Percentiles rank a stretch among this genome's conserved stretches.
These are phyloP conservation scores for Saccopteryx leptura DNA, from an alignment of 2,113 vertebrate genomes.

Conservation along the genomic window DNA sequence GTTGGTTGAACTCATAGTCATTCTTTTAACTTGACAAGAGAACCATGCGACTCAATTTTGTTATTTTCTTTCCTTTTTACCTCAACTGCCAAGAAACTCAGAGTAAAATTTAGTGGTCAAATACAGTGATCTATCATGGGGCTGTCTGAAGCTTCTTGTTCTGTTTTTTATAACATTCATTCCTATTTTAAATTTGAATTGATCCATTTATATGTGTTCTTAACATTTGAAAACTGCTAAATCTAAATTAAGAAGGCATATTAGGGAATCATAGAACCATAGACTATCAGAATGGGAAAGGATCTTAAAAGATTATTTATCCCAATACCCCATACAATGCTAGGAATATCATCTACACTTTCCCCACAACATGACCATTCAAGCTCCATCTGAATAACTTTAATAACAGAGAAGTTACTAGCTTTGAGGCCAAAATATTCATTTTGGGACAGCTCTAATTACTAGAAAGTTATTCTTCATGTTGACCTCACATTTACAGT, in stretches of 20 bases:
- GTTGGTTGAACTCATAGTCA: background rate
- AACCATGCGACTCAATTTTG: background rate
- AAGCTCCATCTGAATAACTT: background rate
- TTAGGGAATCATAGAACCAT: constrained; percentile 15
- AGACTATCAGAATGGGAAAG: constrained; percentile 29
- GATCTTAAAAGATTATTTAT: constrained; percentile 26
- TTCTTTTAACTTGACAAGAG: constrained; percentile 33
- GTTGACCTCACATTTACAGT: background rate
- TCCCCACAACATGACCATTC: background rate
- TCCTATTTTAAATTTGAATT: constrained; percentile 37
- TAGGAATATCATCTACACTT: constrained; percentile 28
- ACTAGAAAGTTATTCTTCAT: constrained; percentile 38
- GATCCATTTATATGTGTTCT: constrained; percentile 8
- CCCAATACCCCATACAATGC: background rate
- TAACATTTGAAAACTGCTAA: constrained; percentile 52
- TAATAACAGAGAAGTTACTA: constrained; percentile 15
- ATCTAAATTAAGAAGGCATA: constrained; percentile 43
- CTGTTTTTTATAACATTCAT: background rate
- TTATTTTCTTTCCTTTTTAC: constrained; percentile 52
- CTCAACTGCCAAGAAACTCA: constrained; percentile 60
- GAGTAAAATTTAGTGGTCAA: constrained; percentile 57
- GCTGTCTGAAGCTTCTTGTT: constrained; percentile 48
- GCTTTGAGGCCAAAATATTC: background rate
- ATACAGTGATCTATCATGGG: constrained; percentile 44
- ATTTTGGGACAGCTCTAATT: constrained; percentile 26